Evolutionary conservation across 2,888 invertebrate species (phyloP).

Genomic region (Spodoptera exigua): DNA sequence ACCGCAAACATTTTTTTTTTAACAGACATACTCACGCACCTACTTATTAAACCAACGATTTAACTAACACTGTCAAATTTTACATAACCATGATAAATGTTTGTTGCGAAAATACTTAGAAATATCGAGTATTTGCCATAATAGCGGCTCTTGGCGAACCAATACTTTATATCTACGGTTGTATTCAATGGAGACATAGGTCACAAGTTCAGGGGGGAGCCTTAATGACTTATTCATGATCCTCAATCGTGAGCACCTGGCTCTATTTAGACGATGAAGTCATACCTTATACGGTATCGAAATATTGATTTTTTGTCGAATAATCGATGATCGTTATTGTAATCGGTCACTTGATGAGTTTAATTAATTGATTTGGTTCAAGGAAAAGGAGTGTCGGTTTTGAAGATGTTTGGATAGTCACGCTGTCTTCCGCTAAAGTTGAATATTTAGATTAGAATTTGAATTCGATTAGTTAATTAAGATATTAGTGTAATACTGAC

Average conservation of each 20-base stretch:
- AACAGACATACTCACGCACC: constrained; percentile 26
- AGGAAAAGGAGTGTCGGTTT: constrained; percentile 43
- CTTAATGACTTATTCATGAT: constrained; percentile 82
- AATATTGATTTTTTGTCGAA: constrained; percentile 46
- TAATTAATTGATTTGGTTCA: constrained; percentile 51
- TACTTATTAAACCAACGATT: constrained; percentile 44
- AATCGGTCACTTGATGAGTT: constrained; percentile 56
- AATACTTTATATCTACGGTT: constrained; percentile 60
- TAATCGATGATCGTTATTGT: constrained; percentile 49
- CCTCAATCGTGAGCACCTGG: constrained; percentile 67
- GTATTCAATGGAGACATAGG: constrained; percentile 74
- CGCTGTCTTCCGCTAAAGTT: constrained; percentile 45
- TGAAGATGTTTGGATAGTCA: constrained; percentile 35
- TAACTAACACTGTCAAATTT: constrained; percentile 43
- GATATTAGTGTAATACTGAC: not conserved
- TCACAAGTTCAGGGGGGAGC: constrained; percentile 74
- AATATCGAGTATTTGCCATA: constrained; percentile 54
- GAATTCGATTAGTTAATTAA: constrained; percentile 18
- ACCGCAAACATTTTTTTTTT: constrained; percentile 4
- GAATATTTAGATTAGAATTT: constrained; percentile 4
- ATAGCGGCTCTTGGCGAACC: constrained; percentile 41
- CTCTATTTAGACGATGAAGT: constrained; percentile 53
- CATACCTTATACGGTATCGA: constrained; percentile 51
- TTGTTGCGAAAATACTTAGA: constrained; percentile 32
- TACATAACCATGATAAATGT: constrained; percentile 44